Percentiles rank a stretch among this genome's conserved stretches.
Evolutionary conservation across 2,888 invertebrate species (phyloP).

Genomic region (Trachelus iudaicus): DNA sequence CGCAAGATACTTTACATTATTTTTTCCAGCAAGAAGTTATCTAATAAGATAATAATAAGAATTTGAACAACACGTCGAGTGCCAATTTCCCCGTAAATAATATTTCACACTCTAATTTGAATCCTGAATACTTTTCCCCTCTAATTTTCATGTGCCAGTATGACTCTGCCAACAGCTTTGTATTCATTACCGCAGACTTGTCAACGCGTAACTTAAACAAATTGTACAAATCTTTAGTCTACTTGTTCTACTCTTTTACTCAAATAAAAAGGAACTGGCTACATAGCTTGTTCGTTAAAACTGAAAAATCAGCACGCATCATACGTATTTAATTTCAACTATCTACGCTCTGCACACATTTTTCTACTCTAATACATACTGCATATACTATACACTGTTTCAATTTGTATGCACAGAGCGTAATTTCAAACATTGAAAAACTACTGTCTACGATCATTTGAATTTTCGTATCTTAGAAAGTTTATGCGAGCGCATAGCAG

Average conservation of each 20-base stretch:
- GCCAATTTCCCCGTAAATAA: slow-evolving; percentile 48
- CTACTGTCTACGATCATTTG: neutral
- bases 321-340: neutral
- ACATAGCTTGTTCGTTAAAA: neutral
- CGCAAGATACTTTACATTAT: neutral
- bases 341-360: neutral
- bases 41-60: neutral
- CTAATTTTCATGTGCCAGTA: slow-evolving; percentile 31
- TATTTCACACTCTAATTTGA: neutral
- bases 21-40: slow-evolving; percentile 14
- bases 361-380: neutral
- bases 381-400: neutral
- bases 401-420: neutral
- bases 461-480: neutral
- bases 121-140: slow-evolving; percentile 42
- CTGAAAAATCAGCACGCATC: neutral
- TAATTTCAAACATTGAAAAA: neutral
- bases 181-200: slow-evolving; percentile 53
- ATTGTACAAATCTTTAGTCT: slow-evolving; percentile 36
- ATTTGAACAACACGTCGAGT: slow-evolving; percentile 25
- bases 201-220: slow-evolving; percentile 56
- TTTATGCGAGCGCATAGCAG: neutral
- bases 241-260: neutral
- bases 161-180: slow-evolving; percentile 42
- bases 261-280: neutral